Conservation (phyloP, 2,113 vertebrate genomes). For the Danionella cerebrum region DNA sequence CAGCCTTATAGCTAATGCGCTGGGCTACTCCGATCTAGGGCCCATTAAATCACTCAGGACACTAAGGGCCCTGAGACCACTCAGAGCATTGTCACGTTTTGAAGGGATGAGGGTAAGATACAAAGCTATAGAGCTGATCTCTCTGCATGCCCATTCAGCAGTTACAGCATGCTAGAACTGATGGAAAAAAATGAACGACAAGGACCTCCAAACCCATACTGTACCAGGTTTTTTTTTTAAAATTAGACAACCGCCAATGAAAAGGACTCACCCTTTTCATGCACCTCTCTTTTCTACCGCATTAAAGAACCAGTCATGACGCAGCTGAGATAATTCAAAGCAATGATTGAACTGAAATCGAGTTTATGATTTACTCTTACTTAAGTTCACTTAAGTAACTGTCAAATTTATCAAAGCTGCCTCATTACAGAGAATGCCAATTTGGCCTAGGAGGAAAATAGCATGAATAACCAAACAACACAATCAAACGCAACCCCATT, state of each 20-base stretch:
- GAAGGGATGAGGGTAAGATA: constrained; percentile 99
- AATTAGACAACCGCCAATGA: constrained; percentile 36
- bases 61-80: constrained; percentile 99
- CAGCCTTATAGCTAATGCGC: constrained; percentile 99
- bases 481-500: constrained; percentile 46
- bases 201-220: constrained; percentile 33
- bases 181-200: constrained; percentile 58
- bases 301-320: constrained; percentile 76
- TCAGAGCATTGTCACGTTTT: constrained; percentile 99
- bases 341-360: constrained; percentile 53
- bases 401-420: constrained; percentile 70
- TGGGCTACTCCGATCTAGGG: constrained; percentile 99
- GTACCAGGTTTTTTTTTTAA: constrained; percentile 49
- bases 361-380: constrained; percentile 17
- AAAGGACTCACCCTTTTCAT: constrained; percentile 54
- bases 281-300: constrained; percentile 53
- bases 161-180: constrained; percentile 98
- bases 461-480: not conserved
- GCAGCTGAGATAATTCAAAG: constrained; percentile 72
- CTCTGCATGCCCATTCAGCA: constrained; percentile 98
- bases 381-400: constrained; percentile 8
- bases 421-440: constrained; percentile 77
- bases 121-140: constrained; percentile 94
- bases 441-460: constrained; percentile 22
- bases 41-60: constrained; percentile 99